Conservation (phyloP, 92 coral and sea anemone species). For the Hydrozoanthus gracilis region DNA sequence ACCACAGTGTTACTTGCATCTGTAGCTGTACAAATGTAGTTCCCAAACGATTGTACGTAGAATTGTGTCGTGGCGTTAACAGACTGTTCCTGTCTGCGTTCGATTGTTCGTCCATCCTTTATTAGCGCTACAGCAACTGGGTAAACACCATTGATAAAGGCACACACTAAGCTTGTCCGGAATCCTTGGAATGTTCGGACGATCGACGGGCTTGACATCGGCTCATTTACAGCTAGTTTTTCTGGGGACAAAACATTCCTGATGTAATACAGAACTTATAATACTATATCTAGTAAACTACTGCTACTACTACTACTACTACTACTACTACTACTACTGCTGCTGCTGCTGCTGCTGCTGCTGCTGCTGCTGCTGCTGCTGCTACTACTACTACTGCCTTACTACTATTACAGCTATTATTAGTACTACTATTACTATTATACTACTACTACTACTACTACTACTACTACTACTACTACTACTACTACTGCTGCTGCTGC, state of each 20-base stretch:
- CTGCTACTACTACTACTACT: too few relatives aligned
- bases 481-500: too few relatives aligned
- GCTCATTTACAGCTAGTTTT: slow-evolving; percentile 49
- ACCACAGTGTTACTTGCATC: slow-evolving; percentile 56
- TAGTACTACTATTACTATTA: too few relatives aligned
- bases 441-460: too few relatives aligned
- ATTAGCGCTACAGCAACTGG: slow-evolving; percentile 57
- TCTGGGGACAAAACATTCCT: slow-evolving; percentile 31
- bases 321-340: too few relatives aligned
- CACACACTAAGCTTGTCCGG: slow-evolving; percentile 57
- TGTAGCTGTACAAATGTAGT: slow-evolving; percentile 63
- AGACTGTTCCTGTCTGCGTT: slow-evolving; percentile 36
- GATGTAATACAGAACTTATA: too few relatives aligned
- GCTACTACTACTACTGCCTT: too few relatives aligned
- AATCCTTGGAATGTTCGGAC: slow-evolving; percentile 64
- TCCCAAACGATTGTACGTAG: slow-evolving; percentile 51
- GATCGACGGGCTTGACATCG: slow-evolving; percentile 54
- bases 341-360: too few relatives aligned
- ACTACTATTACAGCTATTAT: too few relatives aligned
- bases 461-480: too few relatives aligned
- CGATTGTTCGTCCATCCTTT: slow-evolving; percentile 37
- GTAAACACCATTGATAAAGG: slow-evolving; percentile 64
- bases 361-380: too few relatives aligned
- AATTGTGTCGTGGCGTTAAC: slow-evolving; percentile 51
- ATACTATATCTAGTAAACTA: too few relatives aligned